These are phyloP conservation scores for Trichonephila clavata DNA, from an alignment of 1,140 invertebrate species.

Conservation along the genomic window DNA sequence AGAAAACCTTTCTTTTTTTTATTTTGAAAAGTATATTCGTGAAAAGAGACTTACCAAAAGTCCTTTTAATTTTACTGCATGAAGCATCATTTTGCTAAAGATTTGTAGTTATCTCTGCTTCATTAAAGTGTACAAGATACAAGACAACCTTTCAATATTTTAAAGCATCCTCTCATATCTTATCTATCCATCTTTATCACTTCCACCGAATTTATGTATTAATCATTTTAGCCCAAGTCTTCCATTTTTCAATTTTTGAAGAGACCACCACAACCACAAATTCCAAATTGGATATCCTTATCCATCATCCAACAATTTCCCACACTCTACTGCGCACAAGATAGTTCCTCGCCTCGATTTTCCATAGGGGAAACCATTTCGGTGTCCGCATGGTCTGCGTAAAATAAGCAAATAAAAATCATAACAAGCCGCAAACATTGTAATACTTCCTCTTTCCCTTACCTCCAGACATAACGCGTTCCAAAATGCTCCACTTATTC, in stretches of 20 bases:
- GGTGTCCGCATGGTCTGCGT: background rate
- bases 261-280: background rate
- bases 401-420: conserved; percentile 34
- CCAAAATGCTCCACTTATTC: conserved; percentile 53
- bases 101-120: no score
- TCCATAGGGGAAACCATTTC: background rate
- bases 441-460: conserved; percentile 7
- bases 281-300: conserved; percentile 9
- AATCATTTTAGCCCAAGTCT: background rate
- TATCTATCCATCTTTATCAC: background rate
- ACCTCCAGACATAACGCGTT: conserved; percentile 8
- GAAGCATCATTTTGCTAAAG: no score
- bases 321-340: background rate
- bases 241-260: background rate
- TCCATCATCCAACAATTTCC: background rate
- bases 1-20: no score
- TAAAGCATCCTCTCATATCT: background rate
- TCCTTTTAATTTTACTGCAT: no score
- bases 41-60: no score
- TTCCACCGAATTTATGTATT: background rate
- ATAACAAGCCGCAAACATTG: conserved; percentile 21
- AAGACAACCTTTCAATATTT: background rate
- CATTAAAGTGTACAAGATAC: background rate
- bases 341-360: background rate
- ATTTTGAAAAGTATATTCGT: no score